A percentile compares a stretch with the other conserved stretches of the same genome.
Conservation (phyloP, 23 tunicate genomes). For the Ascidia mentula region DNA sequence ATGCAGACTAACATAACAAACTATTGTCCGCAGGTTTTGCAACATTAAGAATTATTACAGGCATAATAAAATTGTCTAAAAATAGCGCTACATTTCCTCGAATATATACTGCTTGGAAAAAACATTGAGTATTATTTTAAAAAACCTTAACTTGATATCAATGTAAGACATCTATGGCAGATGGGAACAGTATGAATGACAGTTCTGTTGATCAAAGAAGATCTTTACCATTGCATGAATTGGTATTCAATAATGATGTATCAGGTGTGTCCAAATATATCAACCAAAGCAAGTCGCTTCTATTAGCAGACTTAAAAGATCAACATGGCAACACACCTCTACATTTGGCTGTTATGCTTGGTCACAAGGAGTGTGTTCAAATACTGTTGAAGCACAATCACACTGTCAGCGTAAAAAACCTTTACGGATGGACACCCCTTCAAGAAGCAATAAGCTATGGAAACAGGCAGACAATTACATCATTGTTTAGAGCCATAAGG, state of each 20-base stretch:
- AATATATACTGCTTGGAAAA: no score
- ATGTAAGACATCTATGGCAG: no score
- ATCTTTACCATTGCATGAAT: conserved; percentile 44
- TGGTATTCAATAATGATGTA: conserved; percentile 71
- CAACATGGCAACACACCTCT: conserved; percentile 90
- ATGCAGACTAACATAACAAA: no score
- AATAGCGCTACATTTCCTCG: no score
- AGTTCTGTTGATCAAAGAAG: not conserved
- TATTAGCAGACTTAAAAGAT: conserved; percentile 21
- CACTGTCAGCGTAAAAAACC: conserved; percentile 45
- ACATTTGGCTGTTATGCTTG: conserved; percentile 77
- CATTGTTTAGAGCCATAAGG: conserved; percentile 32
- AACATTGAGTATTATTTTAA: no score
- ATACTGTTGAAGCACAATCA: conserved; percentile 57
- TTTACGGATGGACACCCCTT: conserved; percentile 70
- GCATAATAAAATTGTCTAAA: no score
- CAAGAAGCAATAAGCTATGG: conserved; percentile 96
- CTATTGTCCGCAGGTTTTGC: no score
- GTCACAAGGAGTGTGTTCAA: conserved; percentile 72
- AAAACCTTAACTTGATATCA: no score
- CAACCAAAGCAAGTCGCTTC: conserved; percentile 22
- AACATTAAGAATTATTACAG: no score
- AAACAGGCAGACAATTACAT: conserved; percentile 51
- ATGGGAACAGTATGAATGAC: not conserved
- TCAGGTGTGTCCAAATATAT: conserved; percentile 31